Conservation (phyloP, 2,888 invertebrate species). For the Desoria tigrina region DNA sequence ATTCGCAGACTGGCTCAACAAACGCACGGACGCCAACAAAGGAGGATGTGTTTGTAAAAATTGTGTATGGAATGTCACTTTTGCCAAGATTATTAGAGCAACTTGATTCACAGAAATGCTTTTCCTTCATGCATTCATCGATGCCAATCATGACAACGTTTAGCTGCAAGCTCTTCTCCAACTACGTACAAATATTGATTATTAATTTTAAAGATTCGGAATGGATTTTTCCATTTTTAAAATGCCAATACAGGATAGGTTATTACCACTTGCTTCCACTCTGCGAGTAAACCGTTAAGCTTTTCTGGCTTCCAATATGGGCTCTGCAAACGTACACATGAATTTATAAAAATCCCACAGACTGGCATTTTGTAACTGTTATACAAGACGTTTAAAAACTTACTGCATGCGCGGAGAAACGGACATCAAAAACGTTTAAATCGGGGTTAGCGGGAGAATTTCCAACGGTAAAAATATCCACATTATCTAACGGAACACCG, state of each 20-base stretch:
- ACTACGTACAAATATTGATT: conserved; percentile 36
- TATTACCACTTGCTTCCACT: conserved; percentile 63
- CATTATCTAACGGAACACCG: conserved; percentile 76
- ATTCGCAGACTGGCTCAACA: conserved; percentile 67
- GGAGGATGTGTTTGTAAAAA: conserved; percentile 90
- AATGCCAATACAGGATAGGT: too few relatives aligned
- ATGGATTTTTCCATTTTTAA: too few relatives aligned
- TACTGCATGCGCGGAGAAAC: conserved; percentile 91
- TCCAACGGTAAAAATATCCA: conserved; percentile 91
- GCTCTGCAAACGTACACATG: too few relatives aligned
- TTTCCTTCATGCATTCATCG: conserved; percentile 82
- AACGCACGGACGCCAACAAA: conserved; percentile 89
- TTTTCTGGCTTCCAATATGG: conserved; percentile 88
- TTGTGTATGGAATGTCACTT: conserved; percentile 73
- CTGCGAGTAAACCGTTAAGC: conserved; percentile 79
- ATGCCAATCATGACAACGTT: conserved; percentile 85
- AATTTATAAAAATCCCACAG: too few relatives aligned
- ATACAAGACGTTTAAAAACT: too few relatives aligned
- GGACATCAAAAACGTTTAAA: conserved; percentile 69
- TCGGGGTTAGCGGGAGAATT: conserved; percentile 63
- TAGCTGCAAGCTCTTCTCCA: conserved; percentile 71
- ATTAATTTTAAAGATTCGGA: background rate
- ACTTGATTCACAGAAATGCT: conserved; percentile 66
- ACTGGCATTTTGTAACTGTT: too few relatives aligned
- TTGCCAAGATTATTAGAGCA: conserved; percentile 78